Evolutionary conservation across 2,888 invertebrate species (phyloP), one percentile per base, ranked within the genome.

Genomic region (Aplocera efformata): DNA sequence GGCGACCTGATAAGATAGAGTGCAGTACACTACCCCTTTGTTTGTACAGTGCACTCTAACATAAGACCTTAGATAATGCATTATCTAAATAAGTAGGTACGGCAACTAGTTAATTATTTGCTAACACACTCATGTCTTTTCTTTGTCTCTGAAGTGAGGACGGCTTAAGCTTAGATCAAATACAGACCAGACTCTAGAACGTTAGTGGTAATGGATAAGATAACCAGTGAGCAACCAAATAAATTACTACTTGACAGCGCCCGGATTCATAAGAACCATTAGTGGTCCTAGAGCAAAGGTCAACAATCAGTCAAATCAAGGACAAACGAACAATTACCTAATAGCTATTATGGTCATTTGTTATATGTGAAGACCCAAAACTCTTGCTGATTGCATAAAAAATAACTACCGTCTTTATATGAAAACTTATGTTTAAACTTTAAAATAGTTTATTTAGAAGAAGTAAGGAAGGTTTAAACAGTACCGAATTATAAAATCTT

Each of bases 1-100:
- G 67, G 39, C 63, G 61, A 48, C 55, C 45, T 64, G 84, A 85
- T 83, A 82, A 84, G 84, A 84, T 83, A 81, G 42, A 67, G 67
- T 69, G 74, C 67, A 75, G 75, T 22, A n/a, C 72, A 71, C 72
- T 72, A 71, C 72, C 73, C 77, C 75, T 78, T 81, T 84, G 80
- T 83, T 80, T 79, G 78, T 72, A 67, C 66, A 59, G 60, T 76
- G 75, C 78, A 74, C 77, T 79, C 67, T 63, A 69, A 67, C 62
- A 67, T 63, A 71, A 75, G 72, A 76, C 73, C 72, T 67, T 67
- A 73, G 79, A 82, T 79, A 79, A 67, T 70, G 67, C 60, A 68
- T 71, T 81, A 81, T 79, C 78, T 73, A 63, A 59, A 56, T 63
- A 65, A 61, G 64, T 67, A 67, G 56, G 56, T 49, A 59, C 48